Percentiles rank a stretch among this genome's conserved stretches.
Evolutionary conservation across 35 echinoderm and acorn worm species (phyloP).

Genomic region (Nesometra sesokonis): DNA sequence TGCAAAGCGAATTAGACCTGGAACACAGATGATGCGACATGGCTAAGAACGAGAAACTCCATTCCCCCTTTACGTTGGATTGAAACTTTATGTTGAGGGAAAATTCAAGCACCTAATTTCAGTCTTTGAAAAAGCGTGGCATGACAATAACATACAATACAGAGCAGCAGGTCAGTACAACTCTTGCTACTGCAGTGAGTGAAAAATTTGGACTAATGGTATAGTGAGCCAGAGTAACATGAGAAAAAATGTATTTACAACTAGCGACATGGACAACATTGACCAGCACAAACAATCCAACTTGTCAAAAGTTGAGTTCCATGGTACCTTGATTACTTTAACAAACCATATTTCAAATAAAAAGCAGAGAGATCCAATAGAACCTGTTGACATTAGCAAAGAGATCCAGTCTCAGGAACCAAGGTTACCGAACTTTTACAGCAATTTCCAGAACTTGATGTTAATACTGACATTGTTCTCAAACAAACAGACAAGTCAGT

Average conservation of each 20-base stretch:
- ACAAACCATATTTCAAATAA: background rate
- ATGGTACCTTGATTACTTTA: conserved; percentile 2
- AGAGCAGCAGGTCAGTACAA: background rate
- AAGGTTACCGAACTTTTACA: background rate
- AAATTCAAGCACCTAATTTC: background rate
- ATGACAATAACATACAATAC: background rate
- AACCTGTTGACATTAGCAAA: background rate
- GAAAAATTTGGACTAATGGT: too few relatives aligned
- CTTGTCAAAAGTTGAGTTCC: conserved; percentile 14
- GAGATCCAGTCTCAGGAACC: background rate
- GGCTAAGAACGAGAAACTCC: background rate
- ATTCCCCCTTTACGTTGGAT: conserved; percentile 1
- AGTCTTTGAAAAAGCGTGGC: background rate
- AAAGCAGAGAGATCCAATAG: background rate
- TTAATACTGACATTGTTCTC: background rate
- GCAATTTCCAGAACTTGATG: background rate
- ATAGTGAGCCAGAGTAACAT: too few relatives aligned
- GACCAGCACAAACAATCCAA: conserved; percentile 18
- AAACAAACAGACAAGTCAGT: conserved; percentile 1
- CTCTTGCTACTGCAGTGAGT: background rate
- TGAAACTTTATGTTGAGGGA: background rate
- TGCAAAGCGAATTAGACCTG: background rate
- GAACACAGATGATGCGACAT: background rate
- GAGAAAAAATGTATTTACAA: too few relatives aligned
- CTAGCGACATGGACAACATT: conserved; percentile 11